Base-by-base conservation (phyloP, 2,888 invertebrate genomes). In the Helobdella robusta region DNA sequence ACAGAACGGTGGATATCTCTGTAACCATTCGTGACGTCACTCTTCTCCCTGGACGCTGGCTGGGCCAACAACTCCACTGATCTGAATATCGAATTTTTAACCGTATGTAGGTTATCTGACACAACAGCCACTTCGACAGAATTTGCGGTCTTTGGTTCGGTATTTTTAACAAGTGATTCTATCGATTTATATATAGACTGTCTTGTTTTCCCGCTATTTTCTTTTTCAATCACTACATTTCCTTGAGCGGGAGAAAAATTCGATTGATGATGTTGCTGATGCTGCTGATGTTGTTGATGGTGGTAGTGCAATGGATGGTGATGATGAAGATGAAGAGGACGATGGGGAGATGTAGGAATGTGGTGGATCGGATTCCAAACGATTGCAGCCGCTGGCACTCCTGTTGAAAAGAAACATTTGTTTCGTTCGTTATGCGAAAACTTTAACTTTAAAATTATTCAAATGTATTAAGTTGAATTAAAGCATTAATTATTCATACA, bases 1-100 rank as follows among this genome's bases (percentile, higher is more conserved):
- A 11, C 11, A 11, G 44, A 11, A 11, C 15, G 44, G 11, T 40
- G 44, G 11, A 11, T 15, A 40, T 11, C 44, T 11, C 11, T 11
- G 11, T 15, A 40, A 40, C 44, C 11, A 40, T 15, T 15, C 44
- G 44, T 40, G 44, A 11, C 44, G 44, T 11, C 44, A 40, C 15
- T 50, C 23, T 50, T 25, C 23, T 54, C 25, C 30, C 23, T 54
- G 8, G 30, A 11, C 5, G 48, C 48, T 6, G 62, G 46, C 34
- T 62, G 44, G 32, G 62, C 62, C 32, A 62, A 32, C 48, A 62
- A 30, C 46, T 62, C 62, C 1, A 62, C 62, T 15, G 62, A 62
- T 28, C 28, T 62, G 50, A 62, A 62, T 32, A 62, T 62, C 28
- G 62, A 62, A 28, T 46, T 62, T 50, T 50, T 62, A 11, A 4